Percentiles rank a stretch among this genome's conserved stretches.
Conservation (phyloP, 2,797 vertebrate species). For the Poeciliopsis presidionis region DNA sequence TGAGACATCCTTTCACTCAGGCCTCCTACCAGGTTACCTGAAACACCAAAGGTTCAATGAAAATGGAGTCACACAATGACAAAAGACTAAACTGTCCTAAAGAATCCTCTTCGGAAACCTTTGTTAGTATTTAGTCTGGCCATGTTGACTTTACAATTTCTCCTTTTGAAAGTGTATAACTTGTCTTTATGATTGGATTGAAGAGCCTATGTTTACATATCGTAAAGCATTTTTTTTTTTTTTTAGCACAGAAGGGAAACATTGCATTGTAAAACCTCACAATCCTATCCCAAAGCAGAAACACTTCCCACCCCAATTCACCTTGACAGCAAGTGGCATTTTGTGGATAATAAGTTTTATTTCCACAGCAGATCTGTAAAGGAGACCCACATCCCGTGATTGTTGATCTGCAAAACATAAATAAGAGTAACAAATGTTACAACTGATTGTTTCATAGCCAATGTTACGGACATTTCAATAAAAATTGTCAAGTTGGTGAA, state of each 20-base stretch:
- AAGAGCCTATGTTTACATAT: neutral
- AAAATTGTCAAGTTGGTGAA: neutral
- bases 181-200: neutral
- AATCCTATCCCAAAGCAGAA: too few species aligned
- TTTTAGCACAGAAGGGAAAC: too few species aligned
- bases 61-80: neutral
- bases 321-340: neutral
- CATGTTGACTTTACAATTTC: neutral
- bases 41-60: neutral
- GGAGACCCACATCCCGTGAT: accelerated
- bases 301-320: too few species aligned
- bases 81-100: neutral
- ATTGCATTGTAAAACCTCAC: too few species aligned
- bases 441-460: neutral
- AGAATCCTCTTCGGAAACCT: neutral
- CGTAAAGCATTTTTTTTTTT: too few species aligned
- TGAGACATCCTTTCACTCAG: conserved; percentile 29
- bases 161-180: neutral
- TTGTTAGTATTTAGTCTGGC: neutral
- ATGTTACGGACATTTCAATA: neutral
- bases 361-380: neutral
- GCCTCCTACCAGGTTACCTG: neutral
- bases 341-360: accelerated
- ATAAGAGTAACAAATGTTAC: neutral
- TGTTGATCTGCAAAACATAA: neutral